Percentiles rank a stretch among this genome's conserved stretches.
Evolutionary conservation across 2,113 vertebrate genomes (phyloP).

Genomic region (Platysternon megacephalum): DNA sequence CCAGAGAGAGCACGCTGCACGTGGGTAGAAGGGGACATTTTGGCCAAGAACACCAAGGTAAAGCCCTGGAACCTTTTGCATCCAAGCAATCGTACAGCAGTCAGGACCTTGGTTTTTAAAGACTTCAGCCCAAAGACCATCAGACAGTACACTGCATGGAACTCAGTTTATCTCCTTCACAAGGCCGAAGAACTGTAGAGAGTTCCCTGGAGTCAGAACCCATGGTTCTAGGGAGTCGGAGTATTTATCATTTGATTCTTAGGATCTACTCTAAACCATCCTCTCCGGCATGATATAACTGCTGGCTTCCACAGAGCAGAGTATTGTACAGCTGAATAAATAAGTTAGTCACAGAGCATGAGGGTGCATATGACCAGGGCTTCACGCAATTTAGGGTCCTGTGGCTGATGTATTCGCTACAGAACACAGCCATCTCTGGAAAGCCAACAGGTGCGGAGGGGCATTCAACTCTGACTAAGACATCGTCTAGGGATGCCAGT

Average conservation of each 20-base stretch:
- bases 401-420: background rate
- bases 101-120: background rate
- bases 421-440: background rate
- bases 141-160: background rate
- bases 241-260: background rate
- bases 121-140: background rate
- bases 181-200: fast-evolving
- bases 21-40: fast-evolving
- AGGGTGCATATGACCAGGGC: background rate
- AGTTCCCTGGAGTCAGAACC: background rate
- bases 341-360: background rate
- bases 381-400: fast-evolving
- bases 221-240: background rate
- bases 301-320: background rate
- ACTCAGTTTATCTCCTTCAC: fast-evolving
- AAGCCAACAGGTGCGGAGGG: background rate
- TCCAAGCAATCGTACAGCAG: background rate
- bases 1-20: fast-evolving
- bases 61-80: background rate
- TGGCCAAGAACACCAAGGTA: background rate
- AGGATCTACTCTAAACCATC: background rate
- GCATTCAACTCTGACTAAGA: background rate
- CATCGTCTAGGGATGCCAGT: background rate
- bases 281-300: background rate
- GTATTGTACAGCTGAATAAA: background rate